Base-by-base conservation (phyloP, 2,797 vertebrate genomes). In the Takifugu rubripes region DNA sequence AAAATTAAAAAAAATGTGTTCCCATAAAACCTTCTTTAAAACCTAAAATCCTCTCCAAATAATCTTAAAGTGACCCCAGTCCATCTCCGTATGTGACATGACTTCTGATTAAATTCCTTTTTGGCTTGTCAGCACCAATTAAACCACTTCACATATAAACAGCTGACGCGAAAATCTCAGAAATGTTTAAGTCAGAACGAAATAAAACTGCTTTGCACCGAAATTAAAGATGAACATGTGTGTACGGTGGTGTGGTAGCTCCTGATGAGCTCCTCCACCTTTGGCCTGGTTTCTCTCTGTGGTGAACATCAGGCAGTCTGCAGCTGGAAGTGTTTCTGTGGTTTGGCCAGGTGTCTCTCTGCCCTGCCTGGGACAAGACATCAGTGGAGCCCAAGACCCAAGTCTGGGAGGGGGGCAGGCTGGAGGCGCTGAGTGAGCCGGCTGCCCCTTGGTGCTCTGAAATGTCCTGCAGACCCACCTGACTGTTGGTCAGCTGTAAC, bases 271-370 rank as follows among this genome's bases (percentile, higher is more conserved):
- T 75, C 78, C 71, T 78, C 82, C 84, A 90, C 87, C 87, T 90
- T 90, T 90, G 86, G 84, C 85, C 89, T 85, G 84, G 74, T 84
- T 90, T 89, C 89, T 82, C 82, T 88, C 84, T 2, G 61, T 71
- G 78, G 87, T 65, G 83, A 89, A 70, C 84, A 86, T 85, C 83
- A 84, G 82, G 85, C 86, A 85, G 84, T 81, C 85, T 87, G 82
- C 87, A 89, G 88, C 87, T 90, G 88, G 87, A 87, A 89, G 87
- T 83, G 79, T 85, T 86, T 90, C 84, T 87, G 88, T 25, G 84
- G 87, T 84, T 89, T 90, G 88, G 87, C 86, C 86, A 90, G 88
- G 89, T 90, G 88, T 88, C 79, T 85, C 80, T 76, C 65, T 79
- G 78, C 71, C 72, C 84, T 84, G 67, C 76, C 77, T 66, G 57